A percentile compares a stretch with the other conserved stretches of the same genome.
Conservation (phyloP, 2,797 vertebrate species). For the Vultur gryphus region DNA sequence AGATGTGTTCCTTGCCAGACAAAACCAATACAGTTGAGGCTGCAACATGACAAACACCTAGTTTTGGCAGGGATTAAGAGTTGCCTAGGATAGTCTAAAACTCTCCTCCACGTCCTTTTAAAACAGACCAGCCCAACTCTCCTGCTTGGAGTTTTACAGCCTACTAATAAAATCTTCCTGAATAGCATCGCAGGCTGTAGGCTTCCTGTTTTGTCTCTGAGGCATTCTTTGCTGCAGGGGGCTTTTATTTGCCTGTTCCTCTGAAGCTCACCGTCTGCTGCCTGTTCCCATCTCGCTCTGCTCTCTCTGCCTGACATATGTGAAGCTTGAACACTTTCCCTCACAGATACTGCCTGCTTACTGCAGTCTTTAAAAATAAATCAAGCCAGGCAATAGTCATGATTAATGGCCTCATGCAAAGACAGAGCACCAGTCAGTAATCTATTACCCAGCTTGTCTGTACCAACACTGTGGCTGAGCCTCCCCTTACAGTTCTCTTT, state of each 20-base stretch:
- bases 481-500: not conserved
- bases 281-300: not conserved
- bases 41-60: not conserved
- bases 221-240: not conserved
- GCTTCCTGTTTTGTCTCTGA: not conserved
- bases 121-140: not conserved
- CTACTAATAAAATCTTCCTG: not conserved
- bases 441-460: not conserved
- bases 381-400: not conserved
- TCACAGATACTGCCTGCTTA: not conserved
- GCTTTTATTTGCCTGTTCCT: constrained; percentile 29
- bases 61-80: not conserved
- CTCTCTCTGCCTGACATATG: not conserved
- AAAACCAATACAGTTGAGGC: not conserved
- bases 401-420: not conserved
- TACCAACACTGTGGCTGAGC: not conserved
- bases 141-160: not conserved
- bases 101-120: not conserved
- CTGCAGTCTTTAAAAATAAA: not conserved
- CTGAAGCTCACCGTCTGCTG: constrained; percentile 40
- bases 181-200: not conserved
- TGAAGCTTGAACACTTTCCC: not conserved
- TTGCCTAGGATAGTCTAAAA: not conserved
- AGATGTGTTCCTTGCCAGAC: not conserved
- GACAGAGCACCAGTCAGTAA: not conserved